phyloP scores from a whole-genome alignment of 2,113 vertebrate species.

The Notiomystis cincta region DNA sequence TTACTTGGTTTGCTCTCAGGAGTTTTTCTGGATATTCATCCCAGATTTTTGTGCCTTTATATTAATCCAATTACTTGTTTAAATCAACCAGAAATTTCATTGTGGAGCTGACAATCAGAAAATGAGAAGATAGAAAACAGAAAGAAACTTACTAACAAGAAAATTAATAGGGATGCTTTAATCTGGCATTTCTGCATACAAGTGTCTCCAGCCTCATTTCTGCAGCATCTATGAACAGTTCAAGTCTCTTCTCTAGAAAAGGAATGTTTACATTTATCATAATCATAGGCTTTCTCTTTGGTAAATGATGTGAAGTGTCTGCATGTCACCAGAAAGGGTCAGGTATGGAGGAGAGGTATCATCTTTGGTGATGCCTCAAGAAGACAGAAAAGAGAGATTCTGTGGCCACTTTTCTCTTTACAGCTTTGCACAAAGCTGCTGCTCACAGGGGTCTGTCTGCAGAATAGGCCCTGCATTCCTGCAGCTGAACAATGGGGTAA shows the following conservation, averaged over 20 bases:
- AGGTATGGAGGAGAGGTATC: rapidly evolving
- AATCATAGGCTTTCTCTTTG: neutral
- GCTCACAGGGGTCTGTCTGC: neutral
- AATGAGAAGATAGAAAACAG: neutral
- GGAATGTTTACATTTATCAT: neutral
- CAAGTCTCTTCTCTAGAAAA: neutral
- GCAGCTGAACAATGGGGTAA: neutral
- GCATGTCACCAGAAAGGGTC: neutral
- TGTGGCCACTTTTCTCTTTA: neutral
- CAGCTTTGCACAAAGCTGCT: neutral
- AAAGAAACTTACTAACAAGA: neutral
- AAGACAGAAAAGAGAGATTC: neutral
- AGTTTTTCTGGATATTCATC: neutral
- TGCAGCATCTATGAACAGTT: neutral
- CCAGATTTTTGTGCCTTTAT: neutral
- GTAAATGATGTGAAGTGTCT: neutral
- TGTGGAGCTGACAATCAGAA: neutral
- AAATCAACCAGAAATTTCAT: neutral
- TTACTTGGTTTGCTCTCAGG: neutral
- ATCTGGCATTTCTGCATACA: neutral
- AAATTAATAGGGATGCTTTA: rapidly evolving
- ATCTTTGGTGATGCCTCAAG: neutral
- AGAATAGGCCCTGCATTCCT: neutral
- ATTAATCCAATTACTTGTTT: neutral
- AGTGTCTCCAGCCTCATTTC: neutral